phyloP scores from a whole-genome alignment of 2,113 vertebrate genomes.

The Hirundichthys speculiger region DNA sequence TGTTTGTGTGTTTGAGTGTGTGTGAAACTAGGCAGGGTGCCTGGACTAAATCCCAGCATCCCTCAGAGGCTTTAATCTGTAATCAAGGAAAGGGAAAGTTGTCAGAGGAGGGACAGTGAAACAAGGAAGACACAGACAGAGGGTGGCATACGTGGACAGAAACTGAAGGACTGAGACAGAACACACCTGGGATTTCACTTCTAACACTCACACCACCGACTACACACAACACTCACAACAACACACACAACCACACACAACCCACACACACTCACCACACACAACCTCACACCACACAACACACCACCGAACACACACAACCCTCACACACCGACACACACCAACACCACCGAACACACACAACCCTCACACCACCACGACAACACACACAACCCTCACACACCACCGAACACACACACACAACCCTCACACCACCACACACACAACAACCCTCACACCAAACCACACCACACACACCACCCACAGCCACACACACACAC shows the following conservation, averaged over 20 bases:
- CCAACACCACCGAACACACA: conserved; percentile 40
- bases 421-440: conserved; percentile 37
- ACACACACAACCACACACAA: conserved; percentile 24
- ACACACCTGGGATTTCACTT: conserved; percentile 34
- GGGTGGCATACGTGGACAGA: no score
- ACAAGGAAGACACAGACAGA: background rate
- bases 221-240: no score
- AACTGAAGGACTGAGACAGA: conserved; percentile 42
- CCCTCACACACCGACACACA: no score
- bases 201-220: conserved; percentile 27
- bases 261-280: conserved; percentile 42
- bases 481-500: no score
- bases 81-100: conserved; percentile 48
- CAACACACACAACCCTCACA: no score
- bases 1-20: conserved; percentile 35
- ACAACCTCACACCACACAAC: no score
- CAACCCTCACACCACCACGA: no score
- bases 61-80: conserved; percentile 19
- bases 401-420: conserved; percentile 41
- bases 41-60: conserved; percentile 55
- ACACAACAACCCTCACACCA: no score
- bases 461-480: no score
- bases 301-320: conserved; percentile 40
- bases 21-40: conserved; percentile 30
- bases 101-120: conserved; percentile 21